Base-by-base conservation (phyloP, 1,140 invertebrate genomes). In the Bilobella aurantiaca region DNA sequence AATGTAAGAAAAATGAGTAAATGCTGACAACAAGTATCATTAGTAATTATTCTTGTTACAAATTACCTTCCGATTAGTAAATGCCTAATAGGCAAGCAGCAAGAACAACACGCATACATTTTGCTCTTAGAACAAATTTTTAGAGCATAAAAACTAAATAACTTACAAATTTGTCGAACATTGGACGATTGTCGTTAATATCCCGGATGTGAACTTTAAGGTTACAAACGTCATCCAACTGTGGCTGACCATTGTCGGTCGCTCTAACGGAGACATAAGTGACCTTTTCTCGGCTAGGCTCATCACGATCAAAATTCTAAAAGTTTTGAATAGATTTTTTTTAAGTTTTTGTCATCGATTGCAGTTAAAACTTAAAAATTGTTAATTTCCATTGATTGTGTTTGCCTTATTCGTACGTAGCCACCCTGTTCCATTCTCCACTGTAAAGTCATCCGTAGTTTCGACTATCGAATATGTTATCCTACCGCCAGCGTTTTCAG, bases 151-250 rank as follows among this genome's bases (percentile, higher is more conserved):
- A 21, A 14, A 5, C 5, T 27, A 21, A 56, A 56, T 27, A 12
- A 77, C 82, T 81, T 75, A 84, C 83, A 66, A 81, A 84, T 87
- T 89, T 89, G 74, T 93, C 90, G 78, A 93, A 91, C 58, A 88
- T 84, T 1, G 91, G 90, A 1, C 80, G 76, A 74, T 93, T 93
- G 75, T 94, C 91, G 78, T 94, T 94, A 71, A 90, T 85, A 78
- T 94, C 91, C 74, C 46, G 28, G 21, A 63, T 62, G 5, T 85
- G 86, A 30, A 94, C 86, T 81, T 89, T 91, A 73, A 93, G 87
- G 2, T 88, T 90, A 75, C 91, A 94, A 30, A 90, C 85, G 73
- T 91, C 89, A 71, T 91, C 89, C 31, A 93, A 78, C 30, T 86
- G 83, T 0, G 90, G 90, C 70, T 83, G 81, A 3, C 91, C 91